Evolutionary conservation across 1,140 invertebrate genomes (phyloP).

Genomic region (Latrodectus geometricus): DNA sequence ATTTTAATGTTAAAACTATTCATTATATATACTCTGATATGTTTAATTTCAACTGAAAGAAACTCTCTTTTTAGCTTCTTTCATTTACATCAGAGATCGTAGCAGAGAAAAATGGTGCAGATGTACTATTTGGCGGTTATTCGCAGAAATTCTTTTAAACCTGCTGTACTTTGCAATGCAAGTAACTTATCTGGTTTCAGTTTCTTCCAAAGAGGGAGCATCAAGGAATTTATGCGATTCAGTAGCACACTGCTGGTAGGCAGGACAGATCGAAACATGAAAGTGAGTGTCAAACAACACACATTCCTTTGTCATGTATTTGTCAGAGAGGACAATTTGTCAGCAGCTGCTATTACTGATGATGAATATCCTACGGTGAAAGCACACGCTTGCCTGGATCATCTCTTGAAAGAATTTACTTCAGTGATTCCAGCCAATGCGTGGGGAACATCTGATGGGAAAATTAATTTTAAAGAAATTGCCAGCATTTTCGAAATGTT

Average conservation of each 20-base stretch:
- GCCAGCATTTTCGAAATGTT: slow-evolving; percentile 86
- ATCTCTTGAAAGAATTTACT: slow-evolving; percentile 94
- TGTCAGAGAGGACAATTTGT: slow-evolving; percentile 89
- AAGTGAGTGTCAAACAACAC: slow-evolving; percentile 79
- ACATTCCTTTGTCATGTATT: slow-evolving; percentile 98
- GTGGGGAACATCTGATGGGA: slow-evolving; percentile 78
- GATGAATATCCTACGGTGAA: slow-evolving; percentile 97
- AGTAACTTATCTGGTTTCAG: slow-evolving; percentile 21
- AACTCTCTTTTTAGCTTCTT: no score
- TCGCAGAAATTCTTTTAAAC: slow-evolving; percentile 4
- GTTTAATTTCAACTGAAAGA: no score
- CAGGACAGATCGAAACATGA: slow-evolving; percentile 82
- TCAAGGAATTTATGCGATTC: slow-evolving; percentile 96
- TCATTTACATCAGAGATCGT: no score
- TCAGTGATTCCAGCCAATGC: slow-evolving; percentile 76
- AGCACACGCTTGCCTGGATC: slow-evolving; percentile 93
- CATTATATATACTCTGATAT: no score
- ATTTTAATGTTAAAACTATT: no score
- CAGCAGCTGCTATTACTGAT: slow-evolving; percentile 94
- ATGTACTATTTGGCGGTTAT: slow-evolving; percentile 45
- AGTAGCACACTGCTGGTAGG: slow-evolving; percentile 95
- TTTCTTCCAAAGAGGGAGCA: slow-evolving; percentile 71
- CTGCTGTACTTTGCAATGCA: neutral
- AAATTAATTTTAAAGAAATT: slow-evolving; percentile 73
- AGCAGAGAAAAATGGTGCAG: slow-evolving; percentile 26